Evolutionary conservation across 1,140 invertebrate species (phyloP), one percentile per base, ranked within the genome.

Genomic region (Drosophila oshimai): DNA sequence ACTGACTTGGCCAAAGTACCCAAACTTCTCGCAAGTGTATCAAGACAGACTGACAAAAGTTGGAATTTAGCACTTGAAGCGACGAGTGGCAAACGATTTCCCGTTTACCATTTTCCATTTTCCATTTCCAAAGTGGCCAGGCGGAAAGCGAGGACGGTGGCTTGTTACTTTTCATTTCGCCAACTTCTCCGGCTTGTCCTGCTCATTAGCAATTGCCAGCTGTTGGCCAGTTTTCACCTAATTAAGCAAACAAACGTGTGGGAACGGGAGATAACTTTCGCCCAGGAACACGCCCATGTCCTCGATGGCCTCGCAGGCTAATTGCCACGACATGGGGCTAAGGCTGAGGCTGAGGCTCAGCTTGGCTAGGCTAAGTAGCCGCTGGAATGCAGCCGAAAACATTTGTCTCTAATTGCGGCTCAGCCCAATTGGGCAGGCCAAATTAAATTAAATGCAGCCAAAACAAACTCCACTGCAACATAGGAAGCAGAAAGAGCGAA

Each of bases 181-280:
- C 80, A 80, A 71, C 67, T 71, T 67, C 67, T 71, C 39, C 39
- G 28, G 76, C 80, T 86, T 86, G 80, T 86, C 76, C 81, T 76
- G 80, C 80, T 86, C 80, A 86, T 86, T 86, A 86, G 80, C 80
- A 51, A 76, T 71, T 60, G 67, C 51, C 69, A 60, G 61, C 79
- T 84, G 79, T 84, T 84, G 53, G 80, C 75, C 55, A 74, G 80
- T 84, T 84, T 84, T 84, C 80, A 84, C 80, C 80, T 84, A 84
- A 84, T 84, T 84, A 84, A 84, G 80, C 75, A 84, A 84, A 84
- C 80, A 84, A 84, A 86, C 80, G 80, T 84, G 80, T 84, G 80
- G 80, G 80, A 84, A 86, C 46, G 68, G 41, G 49, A 74, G 75
- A 79, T 79, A 79, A 83, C 79, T 83, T 79, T 83, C 42, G 57